Evolutionary conservation across 2,888 invertebrate genomes (phyloP).

Genomic region (Pterobdella sp.): DNA sequence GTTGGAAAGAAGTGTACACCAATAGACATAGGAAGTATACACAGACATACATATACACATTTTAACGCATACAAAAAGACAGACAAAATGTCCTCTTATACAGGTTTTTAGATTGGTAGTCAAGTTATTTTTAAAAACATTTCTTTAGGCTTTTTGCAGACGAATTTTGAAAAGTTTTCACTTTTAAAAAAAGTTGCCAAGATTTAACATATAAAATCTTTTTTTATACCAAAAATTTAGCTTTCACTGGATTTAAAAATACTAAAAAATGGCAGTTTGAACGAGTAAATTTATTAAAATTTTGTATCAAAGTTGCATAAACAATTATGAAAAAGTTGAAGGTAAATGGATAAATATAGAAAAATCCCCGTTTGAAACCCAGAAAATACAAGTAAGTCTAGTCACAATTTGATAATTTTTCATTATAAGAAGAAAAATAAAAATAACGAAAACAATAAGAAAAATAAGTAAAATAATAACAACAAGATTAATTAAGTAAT

Average conservation of each 20-base stretch:
- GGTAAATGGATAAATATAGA: too few relatives aligned
- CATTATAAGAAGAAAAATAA: neutral
- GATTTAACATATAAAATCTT: too few relatives aligned
- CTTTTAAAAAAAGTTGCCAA: neutral
- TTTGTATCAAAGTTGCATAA: too few relatives aligned
- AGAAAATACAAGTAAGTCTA: too few relatives aligned
- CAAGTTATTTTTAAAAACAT: neutral
- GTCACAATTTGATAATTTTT: too few relatives aligned
- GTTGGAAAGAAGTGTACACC: neutral
- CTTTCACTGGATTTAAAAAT: too few relatives aligned
- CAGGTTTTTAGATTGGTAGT: neutral
- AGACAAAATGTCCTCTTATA: neutral
- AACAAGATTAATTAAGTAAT: neutral
- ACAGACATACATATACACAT: constrained; percentile 23
- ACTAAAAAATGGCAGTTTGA: too few relatives aligned
- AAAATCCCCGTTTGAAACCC: too few relatives aligned
- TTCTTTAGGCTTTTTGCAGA: neutral
- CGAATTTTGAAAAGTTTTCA: neutral
- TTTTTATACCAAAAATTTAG: too few relatives aligned
- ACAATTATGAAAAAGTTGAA: too few relatives aligned
- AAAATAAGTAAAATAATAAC: neutral
- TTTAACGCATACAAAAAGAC: neutral
- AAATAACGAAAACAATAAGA: neutral
- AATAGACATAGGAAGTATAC: neutral
- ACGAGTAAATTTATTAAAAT: too few relatives aligned